Percentiles rank a stretch among this genome's conserved stretches.
Conservation (phyloP, 2,888 invertebrate genomes). For the Parnassius orleans region DNA sequence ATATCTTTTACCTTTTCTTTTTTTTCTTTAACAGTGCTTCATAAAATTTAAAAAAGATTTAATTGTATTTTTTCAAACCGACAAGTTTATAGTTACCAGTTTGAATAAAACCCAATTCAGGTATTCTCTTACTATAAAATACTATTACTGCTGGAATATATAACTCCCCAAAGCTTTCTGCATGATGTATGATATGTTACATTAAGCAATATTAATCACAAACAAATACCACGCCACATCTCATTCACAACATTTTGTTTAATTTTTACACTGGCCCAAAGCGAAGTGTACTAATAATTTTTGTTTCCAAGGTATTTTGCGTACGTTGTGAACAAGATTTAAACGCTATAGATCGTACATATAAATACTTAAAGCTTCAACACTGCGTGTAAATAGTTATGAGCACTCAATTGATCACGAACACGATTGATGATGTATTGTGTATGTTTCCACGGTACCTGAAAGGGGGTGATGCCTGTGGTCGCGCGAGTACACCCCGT, state of each 20-base stretch:
- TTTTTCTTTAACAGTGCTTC: too few species aligned
- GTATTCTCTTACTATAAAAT: not conserved
- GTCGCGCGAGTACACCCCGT: conserved; percentile 67
- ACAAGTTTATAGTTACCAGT: too few species aligned
- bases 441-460: conserved; percentile 44
- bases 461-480: conserved; percentile 64
- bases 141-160: conserved; percentile 4
- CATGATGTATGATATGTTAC: conserved; percentile 15
- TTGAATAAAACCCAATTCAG: too few species aligned
- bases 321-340: conserved; percentile 13
- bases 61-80: too few species aligned
- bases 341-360: conserved; percentile 4
- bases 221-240: conserved; percentile 12
- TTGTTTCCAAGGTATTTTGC: not conserved
- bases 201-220: conserved; percentile 27
- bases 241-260: not conserved
- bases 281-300: not conserved
- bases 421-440: not conserved
- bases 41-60: too few species aligned
- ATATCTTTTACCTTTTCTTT: too few species aligned
- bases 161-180: conserved; percentile 19
- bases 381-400: conserved; percentile 18
- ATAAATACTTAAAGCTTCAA: conserved; percentile 14
- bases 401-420: not conserved
- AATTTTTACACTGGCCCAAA: too few species aligned